These are phyloP conservation scores for Uropsilus gracilis DNA, from an alignment of 2,113 vertebrate genomes.

Conservation along the genomic window DNA sequence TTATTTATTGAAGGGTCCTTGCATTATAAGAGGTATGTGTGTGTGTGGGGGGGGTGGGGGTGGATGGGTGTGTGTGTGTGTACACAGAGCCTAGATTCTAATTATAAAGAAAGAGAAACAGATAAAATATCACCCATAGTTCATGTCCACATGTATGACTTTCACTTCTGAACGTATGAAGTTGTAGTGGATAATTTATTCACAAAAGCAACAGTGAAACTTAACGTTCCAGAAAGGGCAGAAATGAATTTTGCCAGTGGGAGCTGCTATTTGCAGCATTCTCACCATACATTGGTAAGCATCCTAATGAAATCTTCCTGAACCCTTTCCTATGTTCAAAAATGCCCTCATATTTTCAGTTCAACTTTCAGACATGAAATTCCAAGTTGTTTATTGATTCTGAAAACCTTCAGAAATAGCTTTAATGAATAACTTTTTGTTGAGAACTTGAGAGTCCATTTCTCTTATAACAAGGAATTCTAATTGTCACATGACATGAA, in stretches of 20 bases:
- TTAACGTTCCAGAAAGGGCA: neutral
- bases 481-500: neutral
- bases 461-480: neutral
- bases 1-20: neutral
- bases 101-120: neutral
- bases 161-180: neutral
- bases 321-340: neutral
- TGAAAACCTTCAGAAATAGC: neutral
- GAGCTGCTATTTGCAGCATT: neutral
- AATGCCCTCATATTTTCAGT: neutral
- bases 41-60: no score
- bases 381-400: neutral
- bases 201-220: neutral
- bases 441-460: neutral
- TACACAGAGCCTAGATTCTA: neutral
- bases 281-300: neutral
- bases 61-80: no score
- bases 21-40: neutral
- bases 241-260: accelerated
- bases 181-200: neutral
- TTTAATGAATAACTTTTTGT: neutral
- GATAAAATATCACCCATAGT: neutral
- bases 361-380: neutral
- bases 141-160: neutral
- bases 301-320: neutral